A percentile compares a stretch with the other conserved stretches of the same genome.
These are phyloP conservation scores for Tichodroma muraria DNA, from an alignment of 2,113 vertebrate genomes.

Conservation along the genomic window DNA sequence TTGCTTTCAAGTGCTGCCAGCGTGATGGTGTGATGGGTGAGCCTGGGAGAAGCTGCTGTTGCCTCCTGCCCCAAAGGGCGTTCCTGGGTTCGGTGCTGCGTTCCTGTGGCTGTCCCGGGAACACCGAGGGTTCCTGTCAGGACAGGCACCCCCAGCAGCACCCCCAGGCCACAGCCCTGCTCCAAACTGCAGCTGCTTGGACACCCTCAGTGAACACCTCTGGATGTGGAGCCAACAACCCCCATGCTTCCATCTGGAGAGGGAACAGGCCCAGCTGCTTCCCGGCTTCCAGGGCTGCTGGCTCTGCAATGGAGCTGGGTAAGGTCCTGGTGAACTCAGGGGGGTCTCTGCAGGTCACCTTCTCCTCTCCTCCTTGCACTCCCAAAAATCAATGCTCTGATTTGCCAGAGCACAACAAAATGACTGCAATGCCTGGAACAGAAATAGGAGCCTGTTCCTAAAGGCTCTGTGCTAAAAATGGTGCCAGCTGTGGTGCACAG, in stretches of 20 bases:
- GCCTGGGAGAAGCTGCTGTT: not conserved
- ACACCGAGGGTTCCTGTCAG: not conserved
- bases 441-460: not conserved
- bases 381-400: not conserved
- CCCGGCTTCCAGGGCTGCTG: not conserved
- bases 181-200: not conserved
- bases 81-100: not conserved
- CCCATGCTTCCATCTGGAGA: not conserved
- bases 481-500: not conserved
- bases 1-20: constrained; percentile 25
- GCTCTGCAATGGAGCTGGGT: not conserved
- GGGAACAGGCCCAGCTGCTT: not conserved
- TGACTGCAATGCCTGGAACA: not conserved
- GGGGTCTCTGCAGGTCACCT: not conserved
- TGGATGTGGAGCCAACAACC: not conserved
- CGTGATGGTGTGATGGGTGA: not conserved
- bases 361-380: not conserved
- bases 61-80: not conserved
- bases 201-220: not conserved
- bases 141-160: not conserved
- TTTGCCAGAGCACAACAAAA: not conserved
- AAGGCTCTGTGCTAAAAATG: not conserved
- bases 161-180: not conserved
- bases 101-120: not conserved
- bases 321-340: not conserved